Base-by-base conservation (phyloP, 2,888 invertebrate genomes). In the Aplocera efformata region DNA sequence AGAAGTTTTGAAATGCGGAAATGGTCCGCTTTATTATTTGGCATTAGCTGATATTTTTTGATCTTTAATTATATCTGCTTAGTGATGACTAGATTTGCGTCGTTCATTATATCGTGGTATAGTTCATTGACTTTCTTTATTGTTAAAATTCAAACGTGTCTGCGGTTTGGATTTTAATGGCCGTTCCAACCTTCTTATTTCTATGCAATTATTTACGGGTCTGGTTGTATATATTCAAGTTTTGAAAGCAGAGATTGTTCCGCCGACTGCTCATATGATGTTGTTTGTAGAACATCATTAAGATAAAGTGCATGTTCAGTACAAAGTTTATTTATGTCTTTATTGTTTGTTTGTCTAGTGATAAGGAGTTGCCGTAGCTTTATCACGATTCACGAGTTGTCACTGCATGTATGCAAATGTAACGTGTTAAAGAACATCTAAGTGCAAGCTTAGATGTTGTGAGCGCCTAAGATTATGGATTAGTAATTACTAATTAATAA, bases 371-470 rank as follows among this genome's bases (percentile, higher is more conserved):
- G 58, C 61, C 60, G 62, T 45, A 56, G 64, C 63, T 63, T 75
- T 81, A 82, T 82, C 83, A 73, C 64, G 59, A 62, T 67, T 60
- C 43, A 53, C 60, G 73, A 79, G 76, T 76, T 71, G 71, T 78
- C 77, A 78, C 57, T 51, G 37, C 48, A 42, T 33, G 44, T 45
- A 52, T 45, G 35, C 35, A 49, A 47, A 42, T 42, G 40, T n/a
- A 28, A 13, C 38, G 22, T 27, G 25, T 21, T 11, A 13, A 22
- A 22, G 5, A 17, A 17, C 13, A 17, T 17, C 3, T 17, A 17
- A 2, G 2, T 17, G 13, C 2, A 17, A 17, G 13, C 5, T 17
- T 3, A 2, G 2, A 5, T 17, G 13, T 3, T 17, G 13, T 3
- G 13, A 17, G 5, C 13, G 13, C 13, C 13, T n/a, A n/a, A n/a